Evolutionary conservation across 2,888 invertebrate species (phyloP).

Genomic region (Panopea generosa): DNA sequence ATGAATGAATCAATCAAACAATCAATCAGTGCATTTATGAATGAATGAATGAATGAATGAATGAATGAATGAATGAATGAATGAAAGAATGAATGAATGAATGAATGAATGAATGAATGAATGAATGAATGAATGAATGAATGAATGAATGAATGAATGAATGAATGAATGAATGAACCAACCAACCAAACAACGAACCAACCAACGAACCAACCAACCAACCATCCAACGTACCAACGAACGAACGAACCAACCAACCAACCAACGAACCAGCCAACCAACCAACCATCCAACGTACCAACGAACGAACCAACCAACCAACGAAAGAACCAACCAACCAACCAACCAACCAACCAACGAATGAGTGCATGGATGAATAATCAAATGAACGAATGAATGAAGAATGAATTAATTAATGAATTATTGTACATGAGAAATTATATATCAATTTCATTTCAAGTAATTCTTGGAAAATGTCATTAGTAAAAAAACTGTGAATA

Average conservation of each 20-base stretch:
- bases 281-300: no score
- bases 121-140: conserved; percentile 14
- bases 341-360: not conserved
- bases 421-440: no score
- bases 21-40: not conserved
- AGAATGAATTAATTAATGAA: conserved; percentile 6
- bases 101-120: conserved; percentile 14
- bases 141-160: conserved; percentile 14
- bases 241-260: no score
- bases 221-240: not conserved
- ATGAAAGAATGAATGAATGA: conserved; percentile 11
- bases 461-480: no score
- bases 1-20: no score
- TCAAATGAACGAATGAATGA: conserved; percentile 5
- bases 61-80: conserved; percentile 16
- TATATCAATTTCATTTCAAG: no score
- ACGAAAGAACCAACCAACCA: not conserved
- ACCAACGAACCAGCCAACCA: no score
- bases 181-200: not conserved
- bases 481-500: no score
- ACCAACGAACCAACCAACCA: conserved; percentile 4
- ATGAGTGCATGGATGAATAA: no score
- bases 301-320: not conserved
- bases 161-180: conserved; percentile 10
- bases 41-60: conserved; percentile 16